Conservation (phyloP, 1,140 invertebrate species). For the Drosophila ananassae region DNA sequence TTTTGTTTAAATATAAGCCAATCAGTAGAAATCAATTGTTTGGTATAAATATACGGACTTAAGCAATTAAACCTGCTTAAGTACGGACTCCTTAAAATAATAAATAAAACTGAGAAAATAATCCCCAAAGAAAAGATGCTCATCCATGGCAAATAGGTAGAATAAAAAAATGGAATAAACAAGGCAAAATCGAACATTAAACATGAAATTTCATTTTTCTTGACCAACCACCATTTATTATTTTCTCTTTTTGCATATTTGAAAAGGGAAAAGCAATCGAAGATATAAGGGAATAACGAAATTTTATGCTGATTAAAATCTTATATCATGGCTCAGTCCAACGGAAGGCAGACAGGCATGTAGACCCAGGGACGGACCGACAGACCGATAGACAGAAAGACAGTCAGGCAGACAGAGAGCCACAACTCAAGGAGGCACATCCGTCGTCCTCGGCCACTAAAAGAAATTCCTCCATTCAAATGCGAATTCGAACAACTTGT, state of each 20-base stretch:
- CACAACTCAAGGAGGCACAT: conserved; percentile 57
- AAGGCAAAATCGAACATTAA: conserved; percentile 27
- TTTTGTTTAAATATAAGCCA: too few species aligned
- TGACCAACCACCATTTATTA: conserved; percentile 22
- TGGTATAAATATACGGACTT: too few species aligned
- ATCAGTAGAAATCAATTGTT: too few species aligned
- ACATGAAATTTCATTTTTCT: conserved; percentile 47
- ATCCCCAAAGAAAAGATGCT: not conserved
- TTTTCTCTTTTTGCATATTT: conserved; percentile 7
- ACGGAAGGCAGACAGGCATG: conserved; percentile 28
- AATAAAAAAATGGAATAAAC: not conserved
- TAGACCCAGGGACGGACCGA: conserved; percentile 19
- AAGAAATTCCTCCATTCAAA: conserved; percentile 74
- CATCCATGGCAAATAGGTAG: conserved; percentile 19
- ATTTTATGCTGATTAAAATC: conserved; percentile 81
- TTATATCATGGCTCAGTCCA: conserved; percentile 55
- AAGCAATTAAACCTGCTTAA: too few species aligned
- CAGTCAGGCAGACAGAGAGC: conserved; percentile 6
- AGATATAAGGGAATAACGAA: conserved; percentile 51
- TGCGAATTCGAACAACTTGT: conserved; percentile 60
- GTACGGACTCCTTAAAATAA: too few species aligned
- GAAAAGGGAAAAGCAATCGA: conserved; percentile 31
- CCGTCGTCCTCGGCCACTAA: conserved; percentile 59
- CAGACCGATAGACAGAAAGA: not conserved
- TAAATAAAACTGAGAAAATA: too few species aligned